Percentiles rank a stretch among this genome's conserved stretches.
Conservation (phyloP, 2,888 invertebrate genomes). For the Aphelenchoides bicaudatus region DNA sequence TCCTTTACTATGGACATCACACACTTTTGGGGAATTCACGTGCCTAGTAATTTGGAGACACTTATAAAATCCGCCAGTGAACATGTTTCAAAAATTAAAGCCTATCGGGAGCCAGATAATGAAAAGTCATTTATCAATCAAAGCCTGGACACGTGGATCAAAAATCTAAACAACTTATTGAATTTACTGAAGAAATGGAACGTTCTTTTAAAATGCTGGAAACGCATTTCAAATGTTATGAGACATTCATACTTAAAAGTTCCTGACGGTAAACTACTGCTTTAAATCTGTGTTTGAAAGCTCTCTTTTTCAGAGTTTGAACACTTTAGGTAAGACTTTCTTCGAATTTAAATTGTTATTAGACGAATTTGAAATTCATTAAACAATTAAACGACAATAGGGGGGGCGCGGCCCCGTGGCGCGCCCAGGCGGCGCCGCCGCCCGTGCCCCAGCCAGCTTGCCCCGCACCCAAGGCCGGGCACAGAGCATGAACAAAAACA, state of each 20-base stretch:
- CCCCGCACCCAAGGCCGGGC: too few relatives aligned
- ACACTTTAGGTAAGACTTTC: constrained; percentile 18
- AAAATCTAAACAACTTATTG: constrained; percentile 22
- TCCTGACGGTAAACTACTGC: too few relatives aligned
- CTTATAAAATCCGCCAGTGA: constrained; percentile 27
- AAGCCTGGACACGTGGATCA: constrained; percentile 33
- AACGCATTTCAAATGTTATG: constrained; percentile 34
- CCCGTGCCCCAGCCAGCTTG: too few relatives aligned
- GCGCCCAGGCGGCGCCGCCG: too few relatives aligned
- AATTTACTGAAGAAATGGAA: constrained; percentile 30
- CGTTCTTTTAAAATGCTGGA: constrained; percentile 28
- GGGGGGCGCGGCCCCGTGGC: too few relatives aligned
- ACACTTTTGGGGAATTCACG: constrained; percentile 38
- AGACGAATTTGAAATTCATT: constrained; percentile 18
- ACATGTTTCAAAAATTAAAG: constrained; percentile 31
- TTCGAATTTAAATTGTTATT: background rate
- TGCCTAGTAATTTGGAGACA: constrained; percentile 33
- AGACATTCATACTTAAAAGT: constrained; percentile 25
- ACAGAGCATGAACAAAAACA: too few relatives aligned
- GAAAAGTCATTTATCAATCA: constrained; percentile 24
- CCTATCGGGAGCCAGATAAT: constrained; percentile 30
- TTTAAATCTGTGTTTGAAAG: too few relatives aligned
- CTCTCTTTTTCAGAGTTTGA: too few relatives aligned
- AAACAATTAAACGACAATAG: background rate
- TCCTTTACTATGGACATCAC: constrained; percentile 35